Conservation (phyloP, 1,140 invertebrate genomes). For the Drosophila littoralis region DNA sequence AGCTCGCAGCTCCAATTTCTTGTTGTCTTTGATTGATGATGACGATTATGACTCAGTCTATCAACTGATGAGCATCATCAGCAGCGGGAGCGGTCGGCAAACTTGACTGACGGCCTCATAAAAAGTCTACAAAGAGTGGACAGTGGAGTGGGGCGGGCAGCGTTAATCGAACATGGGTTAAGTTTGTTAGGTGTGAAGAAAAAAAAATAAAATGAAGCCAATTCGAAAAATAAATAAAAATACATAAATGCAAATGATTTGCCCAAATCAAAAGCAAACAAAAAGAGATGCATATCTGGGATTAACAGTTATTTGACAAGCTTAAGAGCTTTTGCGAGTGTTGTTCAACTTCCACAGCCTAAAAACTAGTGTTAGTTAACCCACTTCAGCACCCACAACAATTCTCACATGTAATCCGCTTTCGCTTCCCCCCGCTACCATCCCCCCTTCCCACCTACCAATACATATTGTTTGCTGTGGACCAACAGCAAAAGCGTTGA, state of each 20-base stretch:
- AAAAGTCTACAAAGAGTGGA: conserved; percentile 24
- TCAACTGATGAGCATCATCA: conserved; percentile 11
- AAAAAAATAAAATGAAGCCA: conserved; percentile 16
- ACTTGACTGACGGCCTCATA: conserved; percentile 20
- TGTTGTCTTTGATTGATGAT: conserved; percentile 67
- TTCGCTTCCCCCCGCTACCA: neutral
- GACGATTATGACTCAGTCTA: conserved; percentile 66
- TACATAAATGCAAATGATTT: conserved; percentile 28
- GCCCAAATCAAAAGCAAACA: neutral
- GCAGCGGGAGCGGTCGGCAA: neutral
- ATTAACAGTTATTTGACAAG: conserved; percentile 10
- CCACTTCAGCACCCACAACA: conserved; percentile 21
- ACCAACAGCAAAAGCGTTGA: conserved; percentile 70
- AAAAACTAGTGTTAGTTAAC: neutral
- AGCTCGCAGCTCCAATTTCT: conserved; percentile 38
- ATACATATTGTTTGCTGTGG: conserved; percentile 63
- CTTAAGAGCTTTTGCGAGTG: neutral
- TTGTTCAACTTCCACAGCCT: conserved; percentile 3
- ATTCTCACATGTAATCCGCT: conserved; percentile 16
- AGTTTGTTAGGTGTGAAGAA: conserved; percentile 32
- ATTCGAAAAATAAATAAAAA: conserved; percentile 9
- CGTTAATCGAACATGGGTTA: neutral
- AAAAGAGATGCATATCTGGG: conserved; percentile 14
- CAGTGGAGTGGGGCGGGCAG: neutral
- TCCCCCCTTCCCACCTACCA: neutral